A percentile compares a stretch with the other conserved stretches of the same genome.
phyloP scores from a whole-genome alignment of 2,888 invertebrate species.

The Chymomyza caudatula region DNA sequence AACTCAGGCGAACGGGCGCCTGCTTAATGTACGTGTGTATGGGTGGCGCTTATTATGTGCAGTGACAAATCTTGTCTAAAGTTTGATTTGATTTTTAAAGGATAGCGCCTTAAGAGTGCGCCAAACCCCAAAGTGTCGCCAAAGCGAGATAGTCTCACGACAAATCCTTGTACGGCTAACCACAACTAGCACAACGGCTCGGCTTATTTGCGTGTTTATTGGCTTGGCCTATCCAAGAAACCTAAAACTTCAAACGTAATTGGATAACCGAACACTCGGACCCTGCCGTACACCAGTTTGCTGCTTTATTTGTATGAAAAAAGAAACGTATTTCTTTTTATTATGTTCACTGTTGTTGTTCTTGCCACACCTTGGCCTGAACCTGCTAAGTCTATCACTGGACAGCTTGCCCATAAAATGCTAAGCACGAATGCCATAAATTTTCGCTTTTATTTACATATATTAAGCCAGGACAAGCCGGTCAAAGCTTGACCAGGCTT shows the following conservation, averaged over 20 bases:
- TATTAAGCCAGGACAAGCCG: constrained; percentile 39
- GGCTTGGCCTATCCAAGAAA: constrained; percentile 38
- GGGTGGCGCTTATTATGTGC: neutral
- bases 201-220: constrained; percentile 72
- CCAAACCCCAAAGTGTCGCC: no score
- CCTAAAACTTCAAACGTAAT: constrained; percentile 60
- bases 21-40: neutral
- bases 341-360: neutral
- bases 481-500: neutral
- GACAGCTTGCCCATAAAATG: constrained; percentile 48
- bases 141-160: no score
- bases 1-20: neutral
- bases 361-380: constrained; percentile 4
- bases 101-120: neutral
- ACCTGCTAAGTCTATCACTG: neutral
- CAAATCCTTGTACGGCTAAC: neutral
- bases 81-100: constrained; percentile 22
- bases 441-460: constrained; percentile 69
- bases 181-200: neutral
- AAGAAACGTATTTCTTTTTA: neutral
- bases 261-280: constrained; percentile 44
- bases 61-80: constrained; percentile 6
- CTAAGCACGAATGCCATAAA: constrained; percentile 67
- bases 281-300: constrained; percentile 14
- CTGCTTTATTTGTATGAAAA: constrained; percentile 23